phyloP scores from a whole-genome alignment of 2,888 invertebrate genomes.

The Oasisia sp. region DNA sequence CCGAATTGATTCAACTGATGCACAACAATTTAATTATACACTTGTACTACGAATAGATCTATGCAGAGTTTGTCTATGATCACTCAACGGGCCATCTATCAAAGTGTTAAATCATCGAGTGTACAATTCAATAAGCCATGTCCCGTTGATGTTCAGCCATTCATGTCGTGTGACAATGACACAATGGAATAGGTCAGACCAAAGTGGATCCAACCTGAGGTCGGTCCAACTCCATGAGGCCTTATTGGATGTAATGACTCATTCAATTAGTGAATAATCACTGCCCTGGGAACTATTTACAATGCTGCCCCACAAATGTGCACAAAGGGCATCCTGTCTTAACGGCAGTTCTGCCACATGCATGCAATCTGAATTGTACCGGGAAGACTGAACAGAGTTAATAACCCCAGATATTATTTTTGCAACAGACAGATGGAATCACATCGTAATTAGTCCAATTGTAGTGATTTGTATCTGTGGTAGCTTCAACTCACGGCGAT shows the following conservation, averaged over 20 bases:
- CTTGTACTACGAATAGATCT: background rate
- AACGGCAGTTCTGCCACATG: background rate
- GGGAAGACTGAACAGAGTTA: background rate
- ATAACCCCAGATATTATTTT: background rate
- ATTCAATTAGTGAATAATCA: background rate
- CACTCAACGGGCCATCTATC: background rate
- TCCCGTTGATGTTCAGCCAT: background rate
- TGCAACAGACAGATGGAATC: background rate
- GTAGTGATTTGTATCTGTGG: background rate
- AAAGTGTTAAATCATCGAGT: background rate
- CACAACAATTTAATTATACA: constrained; percentile 6
- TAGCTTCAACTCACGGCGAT: background rate
- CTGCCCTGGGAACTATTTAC: constrained; percentile 3
- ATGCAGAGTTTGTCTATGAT: background rate
- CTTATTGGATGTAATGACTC: background rate
- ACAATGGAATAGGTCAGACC: background rate
- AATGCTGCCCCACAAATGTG: background rate
- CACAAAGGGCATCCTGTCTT: background rate
- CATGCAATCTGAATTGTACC: background rate
- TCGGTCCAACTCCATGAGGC: background rate
- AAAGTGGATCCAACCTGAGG: background rate
- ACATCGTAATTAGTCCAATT: background rate
- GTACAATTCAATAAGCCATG: background rate
- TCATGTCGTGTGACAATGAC: background rate
- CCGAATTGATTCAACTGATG: background rate